Evolutionary conservation across 2,888 invertebrate genomes (phyloP).

Genomic region (Salpingus planirostris): DNA sequence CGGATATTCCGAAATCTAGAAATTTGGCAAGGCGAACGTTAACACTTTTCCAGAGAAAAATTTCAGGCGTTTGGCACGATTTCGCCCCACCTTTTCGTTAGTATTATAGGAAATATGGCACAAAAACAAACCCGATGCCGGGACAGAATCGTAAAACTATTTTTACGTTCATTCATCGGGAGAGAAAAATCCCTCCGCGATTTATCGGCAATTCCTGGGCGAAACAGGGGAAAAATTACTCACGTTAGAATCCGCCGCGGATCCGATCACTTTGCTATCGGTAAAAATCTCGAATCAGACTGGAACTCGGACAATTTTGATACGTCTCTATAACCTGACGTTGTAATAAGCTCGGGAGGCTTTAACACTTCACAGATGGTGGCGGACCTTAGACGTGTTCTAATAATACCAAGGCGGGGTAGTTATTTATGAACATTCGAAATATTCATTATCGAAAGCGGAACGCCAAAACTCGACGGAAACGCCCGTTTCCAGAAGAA

Average conservation of each 20-base stretch:
- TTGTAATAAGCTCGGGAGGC: too few species aligned
- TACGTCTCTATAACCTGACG: too few species aligned
- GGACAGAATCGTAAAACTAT: slow-evolving; percentile 19
- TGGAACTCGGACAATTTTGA: too few species aligned
- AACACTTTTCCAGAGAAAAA: slow-evolving; percentile 11
- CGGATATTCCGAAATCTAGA: slow-evolving; percentile 10
- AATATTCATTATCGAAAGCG: slow-evolving; percentile 11
- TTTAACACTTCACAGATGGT: too few species aligned
- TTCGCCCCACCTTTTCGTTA: too few species aligned
- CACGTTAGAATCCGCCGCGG: neutral
- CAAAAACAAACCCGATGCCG: too few species aligned
- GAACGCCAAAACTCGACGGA: too few species aligned
- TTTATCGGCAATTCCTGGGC: too few species aligned
- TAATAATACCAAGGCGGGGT: slow-evolving; percentile 10
- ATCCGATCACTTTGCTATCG: slow-evolving; percentile 4
- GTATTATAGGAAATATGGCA: too few species aligned
- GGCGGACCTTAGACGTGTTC: slow-evolving; percentile 7
- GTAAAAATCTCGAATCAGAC: too few species aligned
- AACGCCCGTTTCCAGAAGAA: too few species aligned
- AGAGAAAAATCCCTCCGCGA: neutral
- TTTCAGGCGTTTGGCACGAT: slow-evolving; percentile 15
- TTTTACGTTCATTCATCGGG: slow-evolving; percentile 25
- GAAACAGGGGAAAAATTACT: neutral
- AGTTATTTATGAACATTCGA: slow-evolving; percentile 10
- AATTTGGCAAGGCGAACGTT: slow-evolving; percentile 14